phyloP scores from a whole-genome alignment of 2,888 invertebrate genomes.

The Drosophila macrospina region DNA sequence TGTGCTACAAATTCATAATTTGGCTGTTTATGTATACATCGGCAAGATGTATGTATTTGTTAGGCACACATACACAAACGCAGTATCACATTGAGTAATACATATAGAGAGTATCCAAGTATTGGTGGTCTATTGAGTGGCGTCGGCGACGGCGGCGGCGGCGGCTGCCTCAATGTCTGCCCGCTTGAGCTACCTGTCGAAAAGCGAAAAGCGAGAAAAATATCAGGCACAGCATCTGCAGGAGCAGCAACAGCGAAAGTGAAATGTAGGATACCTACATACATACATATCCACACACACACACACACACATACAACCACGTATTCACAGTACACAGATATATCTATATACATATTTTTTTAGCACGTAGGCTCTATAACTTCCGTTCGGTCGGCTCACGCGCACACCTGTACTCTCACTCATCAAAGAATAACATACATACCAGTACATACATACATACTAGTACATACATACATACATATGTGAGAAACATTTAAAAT shows the following conservation, averaged over 20 bases:
- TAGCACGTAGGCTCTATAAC: slow-evolving; percentile 74
- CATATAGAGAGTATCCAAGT: slow-evolving; percentile 32
- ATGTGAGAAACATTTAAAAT: slow-evolving; percentile 67
- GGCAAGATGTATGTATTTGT: slow-evolving; percentile 30
- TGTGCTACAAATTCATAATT: slow-evolving; percentile 81
- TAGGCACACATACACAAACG: slow-evolving; percentile 24
- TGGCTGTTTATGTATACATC: slow-evolving; percentile 66
- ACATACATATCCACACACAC: slow-evolving; percentile 11
- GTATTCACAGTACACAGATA: slow-evolving; percentile 19
- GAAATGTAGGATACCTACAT: slow-evolving; percentile 39
- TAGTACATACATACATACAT: slow-evolving; percentile 12
- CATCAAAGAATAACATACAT: slow-evolving; percentile 26
- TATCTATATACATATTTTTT: slow-evolving; percentile 34
- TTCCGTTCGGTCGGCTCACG: slow-evolving; percentile 69
- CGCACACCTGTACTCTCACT: slow-evolving; percentile 67
- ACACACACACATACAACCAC: slow-evolving; percentile 16
- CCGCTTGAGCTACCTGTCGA: slow-evolving; percentile 63
- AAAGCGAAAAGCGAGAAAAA: slow-evolving; percentile 37
- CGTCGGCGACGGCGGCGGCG: slow-evolving; percentile 29
- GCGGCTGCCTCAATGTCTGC: slow-evolving; percentile 68
- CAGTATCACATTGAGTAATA: slow-evolving; percentile 3
- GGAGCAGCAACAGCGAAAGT: slow-evolving; percentile 58
- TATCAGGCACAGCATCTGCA: slow-evolving; percentile 15
- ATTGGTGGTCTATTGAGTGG: slow-evolving; percentile 71
- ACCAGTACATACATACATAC: slow-evolving; percentile 34